These are phyloP conservation scores for Epinephelus malabaricus DNA, from an alignment of 2,797 vertebrate genomes.

Conservation along the genomic window DNA sequence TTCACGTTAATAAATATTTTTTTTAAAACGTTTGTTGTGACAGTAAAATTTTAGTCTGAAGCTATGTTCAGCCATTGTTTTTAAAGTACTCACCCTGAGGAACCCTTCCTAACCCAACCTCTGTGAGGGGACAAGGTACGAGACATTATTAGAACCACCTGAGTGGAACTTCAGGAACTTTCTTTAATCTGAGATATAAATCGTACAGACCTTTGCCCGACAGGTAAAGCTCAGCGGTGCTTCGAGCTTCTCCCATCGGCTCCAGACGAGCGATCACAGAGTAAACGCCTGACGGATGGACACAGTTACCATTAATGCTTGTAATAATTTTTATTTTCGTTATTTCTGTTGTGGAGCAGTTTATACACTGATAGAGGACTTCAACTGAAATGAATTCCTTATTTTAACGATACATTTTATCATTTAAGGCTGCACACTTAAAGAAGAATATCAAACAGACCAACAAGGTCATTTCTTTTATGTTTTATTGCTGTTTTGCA, in stretches of 20 bases:
- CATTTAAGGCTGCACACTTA: too few species aligned
- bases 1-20: background rate
- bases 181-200: background rate
- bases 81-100: constrained; percentile 90
- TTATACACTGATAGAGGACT: too few species aligned
- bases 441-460: too few species aligned
- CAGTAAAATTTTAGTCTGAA: background rate
- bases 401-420: too few species aligned
- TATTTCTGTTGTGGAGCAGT: too few species aligned
- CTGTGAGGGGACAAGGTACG: constrained; percentile 85
- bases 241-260: constrained; percentile 92
- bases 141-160: constrained; percentile 25
- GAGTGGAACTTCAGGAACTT: background rate
- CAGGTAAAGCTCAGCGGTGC: constrained; percentile 93
- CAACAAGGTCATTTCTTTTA: too few species aligned
- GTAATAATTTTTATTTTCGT: too few species aligned
- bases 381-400: too few species aligned
- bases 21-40: too few species aligned
- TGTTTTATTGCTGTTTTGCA: too few species aligned
- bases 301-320: background rate
- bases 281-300: constrained; percentile 88
- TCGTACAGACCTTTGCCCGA: constrained; percentile 91
- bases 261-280: constrained; percentile 94
- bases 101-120: constrained; percentile 90
- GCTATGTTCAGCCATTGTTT: constrained; percentile 57